These are phyloP conservation scores for Gambusia yucatana DNA, from an alignment of 2,797 vertebrate genomes.

Conservation along the genomic window DNA sequence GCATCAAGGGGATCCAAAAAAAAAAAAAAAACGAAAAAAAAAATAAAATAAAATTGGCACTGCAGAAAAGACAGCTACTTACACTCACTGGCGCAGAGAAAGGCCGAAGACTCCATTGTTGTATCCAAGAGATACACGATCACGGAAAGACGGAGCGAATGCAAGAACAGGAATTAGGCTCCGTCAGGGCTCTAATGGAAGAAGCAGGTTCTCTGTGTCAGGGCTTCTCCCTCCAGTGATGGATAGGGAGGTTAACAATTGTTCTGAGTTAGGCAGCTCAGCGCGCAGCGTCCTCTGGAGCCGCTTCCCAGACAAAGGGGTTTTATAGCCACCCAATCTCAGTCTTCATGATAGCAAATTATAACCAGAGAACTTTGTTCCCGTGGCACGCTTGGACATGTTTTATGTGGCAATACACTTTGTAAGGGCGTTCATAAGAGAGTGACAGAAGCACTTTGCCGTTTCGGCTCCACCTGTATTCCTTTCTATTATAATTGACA, in stretches of 20 bases:
- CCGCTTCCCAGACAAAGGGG: conserved; percentile 38
- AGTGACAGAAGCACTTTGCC: not conserved
- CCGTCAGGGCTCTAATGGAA: conserved; percentile 72
- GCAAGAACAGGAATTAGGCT: conserved; percentile 55
- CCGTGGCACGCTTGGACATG: conserved; percentile 2
- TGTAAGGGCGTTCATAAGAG: conserved; percentile 6
- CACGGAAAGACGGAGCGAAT: conserved; percentile 35
- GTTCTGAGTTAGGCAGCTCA: conserved; percentile 47
- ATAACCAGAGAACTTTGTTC: conserved; percentile 1
- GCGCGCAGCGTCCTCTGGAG: conserved; percentile 48
- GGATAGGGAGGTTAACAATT: conserved; percentile 69
- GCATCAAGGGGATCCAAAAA: conserved; percentile 41
- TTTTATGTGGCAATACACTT: conserved; percentile 33
- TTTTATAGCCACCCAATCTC: conserved; percentile 38
- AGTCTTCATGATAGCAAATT: conserved; percentile 34
- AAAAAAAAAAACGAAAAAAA: conserved; percentile 14
- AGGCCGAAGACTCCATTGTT: conserved; percentile 48
- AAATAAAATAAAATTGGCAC: conserved; percentile 20
- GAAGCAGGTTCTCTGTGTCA: conserved; percentile 74
- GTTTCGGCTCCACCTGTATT: not conserved
- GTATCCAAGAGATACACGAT: conserved; percentile 33
- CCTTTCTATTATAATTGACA: not conserved
- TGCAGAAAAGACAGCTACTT: conserved; percentile 41
- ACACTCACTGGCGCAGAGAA: conserved; percentile 32
- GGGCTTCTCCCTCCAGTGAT: conserved; percentile 65